Base-by-base conservation (phyloP, 2,797 vertebrate genomes). In the Acrocephalus scirpaceus region DNA sequence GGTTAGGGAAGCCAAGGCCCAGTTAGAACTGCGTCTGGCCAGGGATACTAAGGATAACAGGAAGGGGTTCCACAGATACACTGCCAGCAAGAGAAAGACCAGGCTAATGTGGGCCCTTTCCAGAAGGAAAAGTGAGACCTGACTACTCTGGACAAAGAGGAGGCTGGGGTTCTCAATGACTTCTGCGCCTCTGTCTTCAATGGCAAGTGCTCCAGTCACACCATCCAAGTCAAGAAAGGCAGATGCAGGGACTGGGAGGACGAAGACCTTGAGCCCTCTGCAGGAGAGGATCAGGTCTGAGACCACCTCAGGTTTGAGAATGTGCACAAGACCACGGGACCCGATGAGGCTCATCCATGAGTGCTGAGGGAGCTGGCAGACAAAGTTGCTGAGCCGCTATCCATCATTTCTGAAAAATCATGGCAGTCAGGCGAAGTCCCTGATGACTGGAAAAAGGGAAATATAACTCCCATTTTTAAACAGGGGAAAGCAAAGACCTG, bases 401-500 rank as follows among this genome's bases (percentile, higher is more conserved):
- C 17, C 45, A 58, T 36, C 2, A 36, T 51, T 58, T 32, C 16
- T 36, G 22, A 75, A 85, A 75, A 67, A 85, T 23, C 17, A 10
- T 9, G 4, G 18, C 36, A 75, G 38, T 38, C 45, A 51, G 27
- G 22, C 44, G 10, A 85, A 58, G 18, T 44, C 27, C 27, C 26
- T 16, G 22, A 51, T 50, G 17, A 74, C 17, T 2, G 3, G 32
- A 6, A 27, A 85, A 50, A 36, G 36, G 26, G 11, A 66, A 51
- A 58, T 32, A 1, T 18, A 67, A 51, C 2, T 5, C 10, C 11
- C 45, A 26, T 56, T 51, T 74, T 44, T 67, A 44, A 45, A 85
- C 51, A 38, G 2, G 7, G 8, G 8, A 45, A 51, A 44, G 53
- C 0, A 0, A 66, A 67, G 32, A 60, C 8, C 3, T 3, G 3